These are phyloP conservation scores for Boulengeromyrus knoepffleri DNA, from an alignment of 2,113 vertebrate species.

Conservation along the genomic window DNA sequence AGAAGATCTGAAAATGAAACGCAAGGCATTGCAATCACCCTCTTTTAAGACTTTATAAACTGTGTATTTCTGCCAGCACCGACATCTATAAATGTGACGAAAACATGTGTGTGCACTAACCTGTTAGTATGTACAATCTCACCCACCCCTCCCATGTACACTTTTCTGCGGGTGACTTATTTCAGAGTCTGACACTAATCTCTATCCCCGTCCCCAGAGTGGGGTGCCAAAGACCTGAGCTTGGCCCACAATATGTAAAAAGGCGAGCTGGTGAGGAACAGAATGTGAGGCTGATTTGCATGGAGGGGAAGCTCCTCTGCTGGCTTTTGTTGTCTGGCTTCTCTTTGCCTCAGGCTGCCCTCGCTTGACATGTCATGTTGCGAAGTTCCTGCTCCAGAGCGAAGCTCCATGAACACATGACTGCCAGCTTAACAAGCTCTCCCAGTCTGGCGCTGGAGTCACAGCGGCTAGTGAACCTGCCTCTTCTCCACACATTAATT, in stretches of 20 bases:
- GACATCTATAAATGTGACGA: not conserved
- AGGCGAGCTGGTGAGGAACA: conserved; percentile 51
- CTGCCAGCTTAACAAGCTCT: conserved; percentile 3
- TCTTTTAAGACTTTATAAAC: not conserved
- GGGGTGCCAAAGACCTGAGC: conserved; percentile 21
- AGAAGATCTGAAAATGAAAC: conserved; percentile 1
- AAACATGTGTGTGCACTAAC: not conserved
- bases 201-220: conserved; percentile 27
- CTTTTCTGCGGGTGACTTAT: not conserved
- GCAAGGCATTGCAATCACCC: not conserved
- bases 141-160: not conserved
- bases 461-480: not conserved
- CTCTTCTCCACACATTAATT: not conserved
- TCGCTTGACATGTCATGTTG: conserved; percentile 55
- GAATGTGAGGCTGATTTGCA: conserved; percentile 58
- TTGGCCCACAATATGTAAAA: conserved; percentile 58
- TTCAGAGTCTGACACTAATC: not conserved
- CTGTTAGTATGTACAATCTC: not conserved
- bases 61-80: not conserved
- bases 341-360: conserved; percentile 49
- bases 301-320: conserved; percentile 46
- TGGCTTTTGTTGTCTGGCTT: conserved; percentile 49
- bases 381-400: conserved; percentile 25
- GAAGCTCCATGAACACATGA: not conserved
- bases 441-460: not conserved